Evolutionary conservation across 1,140 invertebrate species (phyloP).

Genomic region (Kradibia gibbosae): DNA sequence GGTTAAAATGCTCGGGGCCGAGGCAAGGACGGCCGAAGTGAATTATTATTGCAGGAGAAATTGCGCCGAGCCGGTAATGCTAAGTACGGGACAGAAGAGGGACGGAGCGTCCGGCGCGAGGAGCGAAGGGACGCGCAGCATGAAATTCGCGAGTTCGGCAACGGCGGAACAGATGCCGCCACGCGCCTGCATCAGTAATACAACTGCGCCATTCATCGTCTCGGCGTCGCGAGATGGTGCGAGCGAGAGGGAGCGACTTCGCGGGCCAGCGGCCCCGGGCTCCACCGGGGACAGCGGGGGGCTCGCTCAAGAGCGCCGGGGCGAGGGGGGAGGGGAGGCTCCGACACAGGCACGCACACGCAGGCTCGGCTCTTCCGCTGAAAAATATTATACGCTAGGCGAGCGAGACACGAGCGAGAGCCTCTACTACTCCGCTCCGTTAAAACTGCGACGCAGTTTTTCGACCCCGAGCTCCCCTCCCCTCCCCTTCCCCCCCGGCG

Average conservation of each 20-base stretch:
- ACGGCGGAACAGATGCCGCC: conserved; percentile 17
- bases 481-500: not conserved
- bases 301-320: conserved; percentile 19
- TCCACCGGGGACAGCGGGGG: too few species aligned
- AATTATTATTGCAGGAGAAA: too few species aligned
- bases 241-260: not conserved
- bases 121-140: not conserved
- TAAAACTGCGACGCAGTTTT: conserved; percentile 49
- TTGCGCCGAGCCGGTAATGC: not conserved
- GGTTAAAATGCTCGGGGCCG: too few species aligned
- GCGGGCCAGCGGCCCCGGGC: too few species aligned
- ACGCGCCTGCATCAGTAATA: conserved; percentile 25
- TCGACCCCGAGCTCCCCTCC: conserved; percentile 39
- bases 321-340: not conserved
- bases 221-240: not conserved
- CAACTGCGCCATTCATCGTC: conserved; percentile 48
- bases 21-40: too few species aligned
- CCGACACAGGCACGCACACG: conserved; percentile 31
- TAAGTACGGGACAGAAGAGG: not conserved
- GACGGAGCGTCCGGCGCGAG: too few species aligned
- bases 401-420: not conserved
- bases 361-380: conserved; percentile 22
- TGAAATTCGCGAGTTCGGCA: not conserved
- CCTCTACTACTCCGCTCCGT: too few species aligned
- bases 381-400: conserved; percentile 32